Conservation (phyloP, 2,113 vertebrate genomes). For the Hiodon alosoides region DNA sequence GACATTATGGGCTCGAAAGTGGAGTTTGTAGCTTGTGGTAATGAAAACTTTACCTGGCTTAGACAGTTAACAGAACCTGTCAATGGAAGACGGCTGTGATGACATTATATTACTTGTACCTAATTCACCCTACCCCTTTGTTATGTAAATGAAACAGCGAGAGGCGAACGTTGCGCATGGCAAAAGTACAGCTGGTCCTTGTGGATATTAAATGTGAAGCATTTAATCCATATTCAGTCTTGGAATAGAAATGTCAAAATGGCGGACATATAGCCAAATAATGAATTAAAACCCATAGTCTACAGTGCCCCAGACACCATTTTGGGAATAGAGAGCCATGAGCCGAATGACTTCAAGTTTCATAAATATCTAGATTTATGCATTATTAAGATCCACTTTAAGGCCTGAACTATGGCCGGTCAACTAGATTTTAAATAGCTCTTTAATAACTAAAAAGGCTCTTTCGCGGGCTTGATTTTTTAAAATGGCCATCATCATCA, state of each 20-base stretch:
- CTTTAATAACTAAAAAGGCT: constrained; percentile 11
- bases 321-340: neutral
- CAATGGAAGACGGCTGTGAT: neutral
- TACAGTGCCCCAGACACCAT: neutral
- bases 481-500: neutral
- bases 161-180: neutral
- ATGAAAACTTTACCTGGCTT: too few species aligned
- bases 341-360: neutral
- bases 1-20: too few species aligned
- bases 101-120: neutral
- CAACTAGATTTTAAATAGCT: constrained; percentile 19
- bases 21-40: neutral
- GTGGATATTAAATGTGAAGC: constrained; percentile 46
- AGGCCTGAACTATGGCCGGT: neutral
- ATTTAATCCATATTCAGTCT: too few species aligned
- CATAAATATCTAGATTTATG: neutral
- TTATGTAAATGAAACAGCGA: constrained; percentile 40
- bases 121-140: constrained; percentile 25
- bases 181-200: constrained; percentile 60
- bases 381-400: constrained; percentile 15
- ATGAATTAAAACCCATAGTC: constrained; percentile 6
- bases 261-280: too few species aligned
- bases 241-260: too few species aligned
- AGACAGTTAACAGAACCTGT: neutral
- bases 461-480: constrained; percentile 7